phyloP scores from a whole-genome alignment of 64 coral and sea anemone species.

The Montipora capricornis region DNA sequence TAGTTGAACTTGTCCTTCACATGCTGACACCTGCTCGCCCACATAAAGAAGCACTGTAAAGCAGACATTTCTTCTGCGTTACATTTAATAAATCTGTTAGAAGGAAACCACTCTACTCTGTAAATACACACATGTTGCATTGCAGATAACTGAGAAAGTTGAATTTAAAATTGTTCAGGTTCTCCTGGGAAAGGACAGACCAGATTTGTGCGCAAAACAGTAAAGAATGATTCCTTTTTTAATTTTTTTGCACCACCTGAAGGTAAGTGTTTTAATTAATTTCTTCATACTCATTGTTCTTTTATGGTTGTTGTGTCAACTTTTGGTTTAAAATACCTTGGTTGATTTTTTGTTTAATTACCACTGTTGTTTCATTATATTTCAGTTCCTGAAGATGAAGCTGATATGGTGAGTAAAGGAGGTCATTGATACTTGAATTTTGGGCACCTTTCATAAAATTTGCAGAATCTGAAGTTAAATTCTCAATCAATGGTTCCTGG shows the following conservation, averaged over 20 bases:
- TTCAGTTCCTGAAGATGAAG: constrained; percentile 86
- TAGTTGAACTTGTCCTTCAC: too few relatives aligned
- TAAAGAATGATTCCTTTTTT: constrained; percentile 98
- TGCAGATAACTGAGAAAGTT: neutral
- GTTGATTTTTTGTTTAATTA: neutral
- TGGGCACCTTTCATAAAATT: too few relatives aligned
- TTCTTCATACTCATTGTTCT: neutral
- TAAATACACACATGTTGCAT: neutral
- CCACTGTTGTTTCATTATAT: neutral
- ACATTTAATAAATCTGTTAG: too few relatives aligned
- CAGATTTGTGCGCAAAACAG: constrained; percentile 98
- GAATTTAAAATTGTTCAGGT: neutral
- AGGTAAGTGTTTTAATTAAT: constrained; percentile 48
- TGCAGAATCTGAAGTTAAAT: too few relatives aligned
- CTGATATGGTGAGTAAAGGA: constrained; percentile 60
- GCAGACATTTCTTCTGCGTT: too few relatives aligned
- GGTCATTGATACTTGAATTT: too few relatives aligned
- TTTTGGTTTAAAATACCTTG: too few relatives aligned
- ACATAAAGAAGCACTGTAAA: too few relatives aligned
- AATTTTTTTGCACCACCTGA: constrained; percentile 99
- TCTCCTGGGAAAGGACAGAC: constrained; percentile 86
- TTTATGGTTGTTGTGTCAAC: too few relatives aligned
- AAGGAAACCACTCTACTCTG: too few relatives aligned
- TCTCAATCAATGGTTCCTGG: too few relatives aligned
- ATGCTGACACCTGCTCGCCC: too few relatives aligned